A percentile compares a stretch with the other conserved stretches of the same genome.
These are phyloP conservation scores for Anabas testudineus DNA, from an alignment of 2,797 vertebrate species.

Conservation along the genomic window DNA sequence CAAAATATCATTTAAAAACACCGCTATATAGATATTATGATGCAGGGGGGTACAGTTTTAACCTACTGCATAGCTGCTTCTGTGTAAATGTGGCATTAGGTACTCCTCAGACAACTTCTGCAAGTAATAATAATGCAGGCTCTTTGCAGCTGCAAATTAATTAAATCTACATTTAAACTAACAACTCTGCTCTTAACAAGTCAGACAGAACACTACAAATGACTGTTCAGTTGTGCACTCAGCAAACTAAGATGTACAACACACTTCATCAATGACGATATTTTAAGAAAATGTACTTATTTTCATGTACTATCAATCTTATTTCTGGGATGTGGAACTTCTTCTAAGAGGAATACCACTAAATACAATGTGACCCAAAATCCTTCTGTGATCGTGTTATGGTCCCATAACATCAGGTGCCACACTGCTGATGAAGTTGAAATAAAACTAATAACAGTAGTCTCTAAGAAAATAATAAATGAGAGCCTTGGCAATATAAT, in stretches of 20 bases:
- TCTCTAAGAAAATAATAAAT: too few species aligned
- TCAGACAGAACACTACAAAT: too few species aligned
- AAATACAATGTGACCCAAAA: not conserved
- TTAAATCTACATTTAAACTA: not conserved
- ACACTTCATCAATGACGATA: not conserved
- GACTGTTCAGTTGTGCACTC: not conserved
- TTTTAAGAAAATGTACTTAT: not conserved
- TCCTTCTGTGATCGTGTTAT: not conserved
- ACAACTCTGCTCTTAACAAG: too few species aligned
- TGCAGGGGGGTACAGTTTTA: not conserved
- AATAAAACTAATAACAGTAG: too few species aligned
- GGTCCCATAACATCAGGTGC: too few species aligned
- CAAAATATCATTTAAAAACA: not conserved
- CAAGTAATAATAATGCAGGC: too few species aligned
- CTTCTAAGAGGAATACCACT: not conserved
- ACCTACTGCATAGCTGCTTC: too few species aligned
- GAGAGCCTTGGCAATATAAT: not conserved
- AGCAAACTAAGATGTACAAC: not conserved
- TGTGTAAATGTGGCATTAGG: too few species aligned
- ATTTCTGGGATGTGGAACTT: slow-evolving; percentile 6
- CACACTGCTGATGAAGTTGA: too few species aligned
- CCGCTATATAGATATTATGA: not conserved
- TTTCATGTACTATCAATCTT: not conserved
- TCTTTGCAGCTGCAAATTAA: too few species aligned
- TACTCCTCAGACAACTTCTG: too few species aligned